Evolutionary conservation across 2,797 vertebrate species (phyloP), one percentile per base, ranked within the genome.

Genomic region (Lindbergichthys nudifrons): DNA sequence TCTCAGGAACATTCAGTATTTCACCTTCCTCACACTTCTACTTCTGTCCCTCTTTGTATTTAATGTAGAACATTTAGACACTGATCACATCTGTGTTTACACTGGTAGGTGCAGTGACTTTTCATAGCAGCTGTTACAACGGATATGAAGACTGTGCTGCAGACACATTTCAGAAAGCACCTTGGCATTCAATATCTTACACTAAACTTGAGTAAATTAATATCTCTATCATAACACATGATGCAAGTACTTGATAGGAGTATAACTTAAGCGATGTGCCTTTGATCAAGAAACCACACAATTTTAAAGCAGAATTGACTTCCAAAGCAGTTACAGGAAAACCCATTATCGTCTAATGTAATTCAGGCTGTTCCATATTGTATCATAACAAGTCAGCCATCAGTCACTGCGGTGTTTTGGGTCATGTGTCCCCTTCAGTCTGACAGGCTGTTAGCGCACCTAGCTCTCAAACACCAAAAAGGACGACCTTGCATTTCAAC

Each of bases 381-480:
- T 10, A 13, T 26, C 54, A 13, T 60, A 10, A 36, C 32, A 7
- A 73, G 62, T 36, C 52, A 19, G 21, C 5, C 69, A 76, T 77
- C 54, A 50, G 15, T 70, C 71, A 63, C 75, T 73, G 77, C 73
- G 51, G 75, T 75, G 73, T 63, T 56, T 18, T 23, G 62, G 65
- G 10, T 80, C 68, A 51, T 59, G 57, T 45, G 60, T 50, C 47
- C 23, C 39, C 23, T 18, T 30, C 48, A 39, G 48, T 30, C 26
- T 72, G 77, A 41, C 54, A 69, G 10, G 2, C 46, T 21, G 59
- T 61, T 30, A 19, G 47, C 60, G 7, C 72, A 70, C 36, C 13
- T 42, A 58, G 70, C 73, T 62, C 50, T 1, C 21, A 30, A 10
- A 8, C 65, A 53, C 13, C 16, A 8, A 14, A 63, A 1, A 66